Base-by-base conservation (phyloP, 2,113 vertebrate genomes). In the Triplophysa dalaica region DNA sequence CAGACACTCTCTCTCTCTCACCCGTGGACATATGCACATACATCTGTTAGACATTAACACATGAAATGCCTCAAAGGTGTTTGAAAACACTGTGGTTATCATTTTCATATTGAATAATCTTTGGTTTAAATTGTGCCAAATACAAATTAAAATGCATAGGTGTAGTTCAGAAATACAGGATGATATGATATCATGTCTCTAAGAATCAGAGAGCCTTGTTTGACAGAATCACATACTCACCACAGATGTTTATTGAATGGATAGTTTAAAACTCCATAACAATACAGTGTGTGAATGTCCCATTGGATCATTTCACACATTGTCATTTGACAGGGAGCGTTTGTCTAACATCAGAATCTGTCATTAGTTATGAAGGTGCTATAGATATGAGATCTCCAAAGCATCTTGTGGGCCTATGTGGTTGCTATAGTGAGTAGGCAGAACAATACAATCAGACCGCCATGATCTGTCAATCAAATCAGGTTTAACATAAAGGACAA, bases 21-120 rank as follows among this genome's bases (percentile, higher is more conserved):
- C 73, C 60, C 70, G 16, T 74, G 73, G 22, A 48, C 73, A 63
- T 50, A 67, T 77, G 64, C 62, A 21, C 75, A 68, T 58, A 43
- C 81, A 82, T 74, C 69, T 75, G 72, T 26, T 75, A 33, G 64
- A 26, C 79, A 69, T 63, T 81, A 70, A 75, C 74, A 70, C 66
- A 70, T 29, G 33, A 41, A 75, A 60, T 75, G 54, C 56, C 58
- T 76, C 26, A 60, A 76, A 68, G 54, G 64, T 67, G 58, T 70
- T 79, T 79, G 38, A 79, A 60, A 79, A 70, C 66, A 70, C 41
- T 79, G 66, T 6, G 66, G 66, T 48, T 41, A 70, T 70, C 66
- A 50, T 67, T 79, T 65, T 65, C 75, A 77, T 77, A 62, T 65
- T 65, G 62, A 77, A 65, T 54, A 54, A 77, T 77, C 75, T 54